Percentiles rank a stretch among this genome's conserved stretches.
phyloP scores from a whole-genome alignment of 1,140 invertebrate genomes.

The Holotrichia oblita region DNA sequence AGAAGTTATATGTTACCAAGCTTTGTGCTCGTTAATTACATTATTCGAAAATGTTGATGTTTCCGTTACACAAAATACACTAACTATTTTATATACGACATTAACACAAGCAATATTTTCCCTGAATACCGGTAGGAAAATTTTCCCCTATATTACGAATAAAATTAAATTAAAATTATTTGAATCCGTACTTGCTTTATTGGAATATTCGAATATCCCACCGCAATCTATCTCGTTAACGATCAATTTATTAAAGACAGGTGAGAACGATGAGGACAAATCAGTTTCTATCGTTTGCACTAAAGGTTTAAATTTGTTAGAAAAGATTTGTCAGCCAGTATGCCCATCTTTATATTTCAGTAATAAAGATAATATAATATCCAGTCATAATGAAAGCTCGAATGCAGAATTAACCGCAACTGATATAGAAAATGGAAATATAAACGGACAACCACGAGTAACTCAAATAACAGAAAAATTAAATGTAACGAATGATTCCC shows the following conservation, averaged over 20 bases:
- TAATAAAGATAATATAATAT: background rate
- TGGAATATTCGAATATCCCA: background rate
- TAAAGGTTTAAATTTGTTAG: background rate
- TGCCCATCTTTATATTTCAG: background rate
- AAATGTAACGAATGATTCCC: background rate
- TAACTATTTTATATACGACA: background rate
- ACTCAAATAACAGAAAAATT: too few relatives aligned
- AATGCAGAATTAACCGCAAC: too few relatives aligned
- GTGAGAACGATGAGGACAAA: background rate
- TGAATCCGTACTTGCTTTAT: background rate
- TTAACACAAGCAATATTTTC: background rate
- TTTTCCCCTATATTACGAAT: background rate
- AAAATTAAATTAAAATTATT: background rate
- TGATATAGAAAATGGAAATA: too few relatives aligned
- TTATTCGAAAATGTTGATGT: background rate
- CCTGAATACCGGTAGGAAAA: background rate
- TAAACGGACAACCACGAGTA: too few relatives aligned
- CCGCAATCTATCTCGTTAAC: background rate
- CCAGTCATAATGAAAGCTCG: background rate
- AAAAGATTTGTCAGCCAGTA: conserved; percentile 10
- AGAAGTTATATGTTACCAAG: background rate
- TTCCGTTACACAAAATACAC: background rate
- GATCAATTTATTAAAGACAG: background rate
- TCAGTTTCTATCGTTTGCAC: background rate
- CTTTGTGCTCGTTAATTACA: background rate